phyloP scores from a whole-genome alignment of 2,113 vertebrate species.

The Copsychus sechellarum region DNA sequence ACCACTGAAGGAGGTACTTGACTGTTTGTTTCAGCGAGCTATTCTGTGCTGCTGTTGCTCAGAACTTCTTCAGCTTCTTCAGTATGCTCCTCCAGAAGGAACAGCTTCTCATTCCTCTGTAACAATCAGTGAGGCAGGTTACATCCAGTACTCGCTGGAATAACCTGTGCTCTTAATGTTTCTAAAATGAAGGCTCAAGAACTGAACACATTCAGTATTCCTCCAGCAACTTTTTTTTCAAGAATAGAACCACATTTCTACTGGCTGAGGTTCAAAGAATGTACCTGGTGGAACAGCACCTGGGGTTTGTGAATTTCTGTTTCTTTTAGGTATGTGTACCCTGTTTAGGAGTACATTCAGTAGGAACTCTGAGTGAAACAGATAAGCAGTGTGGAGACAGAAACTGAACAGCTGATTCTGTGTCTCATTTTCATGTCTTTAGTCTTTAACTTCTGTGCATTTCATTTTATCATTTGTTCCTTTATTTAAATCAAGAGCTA shows the following conservation, averaged over 20 bases:
- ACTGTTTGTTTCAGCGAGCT: neutral
- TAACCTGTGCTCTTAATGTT: neutral
- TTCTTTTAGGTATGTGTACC: neutral
- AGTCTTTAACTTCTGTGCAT: neutral
- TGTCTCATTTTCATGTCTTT: neutral
- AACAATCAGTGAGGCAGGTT: neutral
- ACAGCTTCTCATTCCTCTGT: neutral
- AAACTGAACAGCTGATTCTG: neutral
- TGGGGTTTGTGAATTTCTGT: neutral
- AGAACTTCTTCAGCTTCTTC: neutral
- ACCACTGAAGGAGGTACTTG: neutral
- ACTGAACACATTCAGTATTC: neutral
- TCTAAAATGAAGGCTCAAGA: neutral
- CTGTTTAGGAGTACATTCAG: neutral
- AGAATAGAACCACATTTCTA: neutral
- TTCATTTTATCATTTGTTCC: neutral
- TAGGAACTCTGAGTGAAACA: neutral
- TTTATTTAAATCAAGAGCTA: neutral
- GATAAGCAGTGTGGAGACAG: neutral
- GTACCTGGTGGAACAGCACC: neutral
- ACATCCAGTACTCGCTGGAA: neutral
- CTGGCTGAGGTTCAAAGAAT: neutral
- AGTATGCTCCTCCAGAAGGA: neutral
- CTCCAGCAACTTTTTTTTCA: neutral
- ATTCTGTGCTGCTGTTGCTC: neutral